Evolutionary conservation across 2,888 invertebrate species (phyloP).

Genomic region (Anorthoa munda): DNA sequence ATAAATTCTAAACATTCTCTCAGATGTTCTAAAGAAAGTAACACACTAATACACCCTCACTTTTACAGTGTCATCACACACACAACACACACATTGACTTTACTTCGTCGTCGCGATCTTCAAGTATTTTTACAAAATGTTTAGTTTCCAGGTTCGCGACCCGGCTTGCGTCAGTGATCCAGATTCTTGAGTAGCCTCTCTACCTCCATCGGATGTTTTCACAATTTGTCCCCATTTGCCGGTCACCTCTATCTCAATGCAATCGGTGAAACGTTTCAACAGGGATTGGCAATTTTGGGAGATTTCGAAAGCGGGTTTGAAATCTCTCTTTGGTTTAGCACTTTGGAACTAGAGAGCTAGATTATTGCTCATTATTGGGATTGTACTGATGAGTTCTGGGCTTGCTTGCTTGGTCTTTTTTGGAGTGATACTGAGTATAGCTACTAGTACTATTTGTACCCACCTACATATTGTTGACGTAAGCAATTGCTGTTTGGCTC

Average conservation of each 20-base stretch:
- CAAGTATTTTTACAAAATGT: slow-evolving; percentile 54
- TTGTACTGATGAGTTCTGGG: background rate
- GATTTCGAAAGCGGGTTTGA: slow-evolving; percentile 4
- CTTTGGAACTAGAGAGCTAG: background rate
- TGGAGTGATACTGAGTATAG: too few relatives aligned
- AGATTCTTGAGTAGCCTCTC: slow-evolving; percentile 42
- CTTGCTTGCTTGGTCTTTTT: too few relatives aligned
- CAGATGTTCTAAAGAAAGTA: slow-evolving; percentile 9
- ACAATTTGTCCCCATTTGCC: slow-evolving; percentile 57
- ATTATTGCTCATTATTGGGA: slow-evolving; percentile 7
- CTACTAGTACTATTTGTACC: too few relatives aligned
- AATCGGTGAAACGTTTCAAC: slow-evolving; percentile 37
- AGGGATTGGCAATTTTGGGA: slow-evolving; percentile 37
- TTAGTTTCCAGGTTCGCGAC: slow-evolving; percentile 46
- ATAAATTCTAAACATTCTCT: slow-evolving; percentile 6
- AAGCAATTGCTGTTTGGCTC: background rate
- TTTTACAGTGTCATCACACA: background rate
- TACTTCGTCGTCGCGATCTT: slow-evolving; percentile 2
- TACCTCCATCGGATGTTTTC: slow-evolving; percentile 55
- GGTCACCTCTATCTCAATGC: slow-evolving; percentile 44
- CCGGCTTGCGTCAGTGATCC: slow-evolving; percentile 56
- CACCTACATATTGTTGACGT: too few relatives aligned
- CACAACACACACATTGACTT: slow-evolving; percentile 9
- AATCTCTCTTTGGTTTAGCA: slow-evolving; percentile 6
- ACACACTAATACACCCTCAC: slow-evolving; percentile 6